These are phyloP conservation scores for Castor canadensis DNA, from an alignment of 2,113 vertebrate genomes.

Conservation along the genomic window DNA sequence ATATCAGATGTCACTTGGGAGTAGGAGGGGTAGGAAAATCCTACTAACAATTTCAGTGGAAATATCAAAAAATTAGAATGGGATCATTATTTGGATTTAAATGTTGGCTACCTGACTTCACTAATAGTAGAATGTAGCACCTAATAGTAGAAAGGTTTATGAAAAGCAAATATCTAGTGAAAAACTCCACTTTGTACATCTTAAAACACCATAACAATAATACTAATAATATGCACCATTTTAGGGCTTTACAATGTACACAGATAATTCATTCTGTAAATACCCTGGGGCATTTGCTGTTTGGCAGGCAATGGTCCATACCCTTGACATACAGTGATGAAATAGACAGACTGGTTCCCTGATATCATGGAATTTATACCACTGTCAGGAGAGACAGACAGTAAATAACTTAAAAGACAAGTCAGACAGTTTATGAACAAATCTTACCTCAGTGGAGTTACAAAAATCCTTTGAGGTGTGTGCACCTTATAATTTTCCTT, in stretches of 20 bases:
- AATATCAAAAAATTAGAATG: constrained; percentile 14
- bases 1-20: constrained; percentile 19
- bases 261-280: not conserved
- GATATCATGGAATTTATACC: not conserved
- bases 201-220: not conserved
- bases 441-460: not conserved
- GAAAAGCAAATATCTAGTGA: constrained; percentile 42
- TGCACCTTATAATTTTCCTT: not conserved
- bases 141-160: not conserved
- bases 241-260: not conserved
- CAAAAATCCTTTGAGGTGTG: not conserved
- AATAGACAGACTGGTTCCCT: not conserved
- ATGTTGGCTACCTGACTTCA: not conserved
- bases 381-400: not conserved
- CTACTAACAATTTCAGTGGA: constrained; percentile 32
- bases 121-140: not conserved
- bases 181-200: not conserved
- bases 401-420: not conserved
- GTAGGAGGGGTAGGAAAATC: not conserved
- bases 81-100: constrained; percentile 17
- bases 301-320: not conserved
- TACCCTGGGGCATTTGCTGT: not conserved
- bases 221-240: not conserved
- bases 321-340: not conserved
- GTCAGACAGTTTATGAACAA: not conserved